These are phyloP conservation scores for Corapipo altera DNA, from an alignment of 2,113 vertebrate species.

Conservation along the genomic window DNA sequence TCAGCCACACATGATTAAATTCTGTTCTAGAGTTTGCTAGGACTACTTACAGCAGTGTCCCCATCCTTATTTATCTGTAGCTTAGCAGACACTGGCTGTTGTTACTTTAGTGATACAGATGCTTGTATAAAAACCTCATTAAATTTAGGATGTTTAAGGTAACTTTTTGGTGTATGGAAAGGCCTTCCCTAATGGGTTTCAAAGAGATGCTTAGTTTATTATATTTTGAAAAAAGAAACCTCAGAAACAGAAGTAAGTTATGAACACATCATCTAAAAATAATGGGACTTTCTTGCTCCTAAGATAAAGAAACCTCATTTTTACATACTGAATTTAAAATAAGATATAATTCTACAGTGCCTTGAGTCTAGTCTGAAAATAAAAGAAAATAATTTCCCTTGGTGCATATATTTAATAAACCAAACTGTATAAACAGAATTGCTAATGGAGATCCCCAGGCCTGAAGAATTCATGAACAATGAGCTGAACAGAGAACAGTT, in stretches of 20 bases:
- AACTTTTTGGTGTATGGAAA: constrained; percentile 4
- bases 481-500: not conserved
- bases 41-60: not conserved
- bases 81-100: not conserved
- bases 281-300: constrained; percentile 40
- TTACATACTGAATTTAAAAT: constrained; percentile 26
- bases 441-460: constrained; percentile 34
- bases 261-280: constrained; percentile 30
- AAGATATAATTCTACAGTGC: constrained; percentile 32
- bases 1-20: not conserved
- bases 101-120: not conserved
- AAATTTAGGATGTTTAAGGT: constrained; percentile 34
- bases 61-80: not conserved
- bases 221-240: constrained; percentile 32
- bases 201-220: constrained; percentile 46
- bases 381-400: constrained; percentile 59
- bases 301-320: constrained; percentile 64
- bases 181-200: not conserved
- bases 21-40: not conserved
- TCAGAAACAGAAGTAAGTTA: constrained; percentile 60
- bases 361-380: constrained; percentile 45
- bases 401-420: constrained; percentile 65
- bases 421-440: constrained; percentile 51
- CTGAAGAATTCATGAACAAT: not conserved
- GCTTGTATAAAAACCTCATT: not conserved